Evolutionary conservation across 2,113 vertebrate genomes (phyloP).

Genomic region (Dipodomys stephensi): DNA sequence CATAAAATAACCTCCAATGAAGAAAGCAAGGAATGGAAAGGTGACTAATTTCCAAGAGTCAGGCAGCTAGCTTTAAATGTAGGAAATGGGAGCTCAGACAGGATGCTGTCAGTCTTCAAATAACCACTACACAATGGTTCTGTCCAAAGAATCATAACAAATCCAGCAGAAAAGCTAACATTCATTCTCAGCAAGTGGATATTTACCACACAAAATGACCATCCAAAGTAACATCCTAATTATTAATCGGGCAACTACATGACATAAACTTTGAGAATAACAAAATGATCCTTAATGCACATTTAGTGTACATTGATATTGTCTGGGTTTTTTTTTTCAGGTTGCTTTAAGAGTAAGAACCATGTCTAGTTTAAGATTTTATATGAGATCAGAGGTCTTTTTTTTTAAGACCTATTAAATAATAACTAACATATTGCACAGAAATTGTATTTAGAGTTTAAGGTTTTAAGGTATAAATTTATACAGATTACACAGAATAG

Average conservation of each 20-base stretch:
- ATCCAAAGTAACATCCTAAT: constrained; percentile 47
- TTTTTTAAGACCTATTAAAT: constrained; percentile 49
- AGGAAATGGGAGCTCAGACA: neutral
- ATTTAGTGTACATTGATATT: constrained; percentile 27
- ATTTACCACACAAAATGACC: constrained; percentile 43
- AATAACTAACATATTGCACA: constrained; percentile 55
- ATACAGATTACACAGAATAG: constrained; percentile 28
- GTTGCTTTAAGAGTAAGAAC: constrained; percentile 45
- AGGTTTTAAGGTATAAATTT: constrained; percentile 29
- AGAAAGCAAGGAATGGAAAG: constrained; percentile 1
- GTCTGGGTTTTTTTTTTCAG: neutral
- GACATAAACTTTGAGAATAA: constrained; percentile 43
- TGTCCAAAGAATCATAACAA: constrained; percentile 5
- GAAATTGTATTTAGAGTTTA: constrained; percentile 30
- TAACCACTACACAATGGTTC: neutral
- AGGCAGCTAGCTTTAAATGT: neutral
- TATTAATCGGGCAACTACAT: constrained; percentile 30
- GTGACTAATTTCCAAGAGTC: neutral
- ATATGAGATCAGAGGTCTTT: neutral
- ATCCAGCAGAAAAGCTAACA: constrained; percentile 24
- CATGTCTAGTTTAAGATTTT: constrained; percentile 48
- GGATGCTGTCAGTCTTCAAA: neutral
- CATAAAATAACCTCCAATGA: neutral
- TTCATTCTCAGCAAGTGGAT: constrained; percentile 31
- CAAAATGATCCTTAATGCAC: constrained; percentile 49